phyloP scores from a whole-genome alignment of 2,888 invertebrate genomes.

The Brassicogethes aeneus region DNA sequence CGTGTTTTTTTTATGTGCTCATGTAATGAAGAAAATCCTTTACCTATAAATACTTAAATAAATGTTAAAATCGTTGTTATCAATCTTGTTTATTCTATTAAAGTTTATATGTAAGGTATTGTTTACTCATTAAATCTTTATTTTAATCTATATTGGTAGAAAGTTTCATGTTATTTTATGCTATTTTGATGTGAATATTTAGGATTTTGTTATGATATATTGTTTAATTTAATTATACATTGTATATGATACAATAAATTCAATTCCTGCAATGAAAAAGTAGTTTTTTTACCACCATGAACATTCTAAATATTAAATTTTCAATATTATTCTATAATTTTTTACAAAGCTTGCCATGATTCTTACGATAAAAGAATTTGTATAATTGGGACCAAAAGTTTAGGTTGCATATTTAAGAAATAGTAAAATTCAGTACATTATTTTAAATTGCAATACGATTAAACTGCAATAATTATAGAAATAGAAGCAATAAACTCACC shows the following conservation, averaged over 20 bases:
- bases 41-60: slow-evolving; percentile 27
- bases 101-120: slow-evolving; percentile 37
- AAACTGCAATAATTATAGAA: too few relatives aligned
- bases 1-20: slow-evolving; percentile 27
- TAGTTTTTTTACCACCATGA: too few relatives aligned
- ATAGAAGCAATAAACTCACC: too few relatives aligned
- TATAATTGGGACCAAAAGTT: too few relatives aligned
- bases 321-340: too few relatives aligned
- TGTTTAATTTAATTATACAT: slow-evolving; percentile 35
- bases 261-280: too few relatives aligned
- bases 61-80: slow-evolving; percentile 38
- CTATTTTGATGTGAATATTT: slow-evolving; percentile 36
- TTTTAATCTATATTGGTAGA: slow-evolving; percentile 26
- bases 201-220: slow-evolving; percentile 35
- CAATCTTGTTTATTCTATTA: slow-evolving; percentile 40
- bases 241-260: slow-evolving; percentile 29
- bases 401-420: too few relatives aligned
- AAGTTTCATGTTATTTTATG: slow-evolving; percentile 32
- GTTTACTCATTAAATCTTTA: slow-evolving; percentile 32
- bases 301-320: too few relatives aligned
- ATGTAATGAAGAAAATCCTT: slow-evolving; percentile 17
- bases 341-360: too few relatives aligned
- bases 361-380: too few relatives aligned
- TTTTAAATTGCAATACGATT: too few relatives aligned
- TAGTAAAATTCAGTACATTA: too few relatives aligned